Conservation (phyloP, 53 echinoderm and acorn worm genomes). For the Zoroaster sp. region DNA sequence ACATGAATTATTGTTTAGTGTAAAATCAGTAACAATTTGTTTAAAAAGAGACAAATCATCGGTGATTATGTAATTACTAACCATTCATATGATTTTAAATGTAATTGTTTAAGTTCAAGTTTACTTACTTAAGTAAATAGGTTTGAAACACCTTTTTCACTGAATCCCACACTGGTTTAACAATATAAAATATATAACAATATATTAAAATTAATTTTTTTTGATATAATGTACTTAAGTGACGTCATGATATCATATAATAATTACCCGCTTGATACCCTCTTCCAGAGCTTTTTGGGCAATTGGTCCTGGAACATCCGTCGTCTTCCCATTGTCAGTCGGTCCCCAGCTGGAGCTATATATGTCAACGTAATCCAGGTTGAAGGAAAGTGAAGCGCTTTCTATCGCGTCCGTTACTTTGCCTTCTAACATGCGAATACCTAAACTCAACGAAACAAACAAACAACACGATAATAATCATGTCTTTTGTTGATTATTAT, state of each 20-base stretch:
- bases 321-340: slow-evolving; percentile 36
- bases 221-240: background rate
- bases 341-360: slow-evolving; percentile 69
- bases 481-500: no score
- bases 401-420: slow-evolving; percentile 54
- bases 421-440: slow-evolving; percentile 60
- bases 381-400: slow-evolving; percentile 14
- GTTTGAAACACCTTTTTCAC: no score
- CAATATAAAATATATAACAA: background rate
- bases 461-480: no score
- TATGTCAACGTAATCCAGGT: slow-evolving; percentile 49
- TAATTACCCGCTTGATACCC: slow-evolving; percentile 50
- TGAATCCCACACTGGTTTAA: no score
- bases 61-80: no score
- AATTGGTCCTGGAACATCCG: slow-evolving; percentile 26
- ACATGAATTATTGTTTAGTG: background rate
- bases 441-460: background rate
- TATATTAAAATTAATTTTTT: background rate
- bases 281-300: slow-evolving; percentile 35
- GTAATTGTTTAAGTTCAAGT: no score
- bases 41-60: background rate
- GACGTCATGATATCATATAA: background rate
- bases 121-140: no score
- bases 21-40: background rate
- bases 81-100: no score